Percentiles rank a stretch among this genome's conserved stretches.
These are phyloP conservation scores for Lycopodina hypogea DNA, from an alignment of 37 sponge, comb jelly and placozoan species.

Conservation along the genomic window DNA sequence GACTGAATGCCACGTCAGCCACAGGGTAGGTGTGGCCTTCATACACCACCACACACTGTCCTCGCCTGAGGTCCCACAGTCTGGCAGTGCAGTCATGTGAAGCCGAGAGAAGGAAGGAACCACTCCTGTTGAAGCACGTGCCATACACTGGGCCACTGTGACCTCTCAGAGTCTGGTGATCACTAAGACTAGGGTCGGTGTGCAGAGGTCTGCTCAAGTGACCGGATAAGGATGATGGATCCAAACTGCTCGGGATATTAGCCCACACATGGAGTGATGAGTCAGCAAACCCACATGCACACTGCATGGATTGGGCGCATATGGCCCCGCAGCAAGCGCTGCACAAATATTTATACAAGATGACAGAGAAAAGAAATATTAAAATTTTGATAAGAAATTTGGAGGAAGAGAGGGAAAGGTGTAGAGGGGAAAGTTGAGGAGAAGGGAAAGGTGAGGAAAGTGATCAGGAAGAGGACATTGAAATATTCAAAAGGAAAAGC, in stretches of 20 bases:
- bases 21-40: constrained; percentile 81
- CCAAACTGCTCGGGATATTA: constrained; percentile 5
- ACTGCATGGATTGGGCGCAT: background rate
- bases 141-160: constrained; percentile 77
- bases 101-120: constrained; percentile 54
- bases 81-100: constrained; percentile 71
- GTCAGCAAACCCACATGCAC: constrained; percentile 66
- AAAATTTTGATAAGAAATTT: too few species aligned
- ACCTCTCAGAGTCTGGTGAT: constrained; percentile 45
- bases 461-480: too few species aligned
- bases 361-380: background rate
- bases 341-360: background rate
- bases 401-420: too few species aligned
- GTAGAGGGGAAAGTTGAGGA: too few species aligned
- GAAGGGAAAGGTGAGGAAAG: too few species aligned
- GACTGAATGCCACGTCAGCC: constrained; percentile 73
- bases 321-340: constrained; percentile 44
- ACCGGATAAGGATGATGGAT: background rate
- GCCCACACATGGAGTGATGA: constrained; percentile 75
- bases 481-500: background rate
- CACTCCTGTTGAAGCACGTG: constrained; percentile 31
- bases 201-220: constrained; percentile 33
- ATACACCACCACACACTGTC: constrained; percentile 39
- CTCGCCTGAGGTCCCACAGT: constrained; percentile 61
- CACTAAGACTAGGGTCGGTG: background rate